Conservation (phyloP, 2,113 vertebrate genomes). For the Aplodontia rufa region DNA sequence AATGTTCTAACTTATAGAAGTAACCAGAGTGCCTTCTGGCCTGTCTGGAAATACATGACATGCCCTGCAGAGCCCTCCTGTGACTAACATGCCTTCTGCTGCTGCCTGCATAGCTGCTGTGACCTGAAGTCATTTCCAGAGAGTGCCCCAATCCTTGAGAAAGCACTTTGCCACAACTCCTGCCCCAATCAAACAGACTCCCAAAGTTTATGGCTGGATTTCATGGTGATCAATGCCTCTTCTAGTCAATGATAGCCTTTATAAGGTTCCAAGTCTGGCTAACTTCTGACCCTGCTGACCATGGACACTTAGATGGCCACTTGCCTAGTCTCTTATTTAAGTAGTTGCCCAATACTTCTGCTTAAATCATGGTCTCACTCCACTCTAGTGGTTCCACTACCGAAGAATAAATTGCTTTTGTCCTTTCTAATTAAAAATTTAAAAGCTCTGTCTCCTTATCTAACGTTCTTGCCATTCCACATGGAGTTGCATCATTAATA, state of each 20-base stretch:
- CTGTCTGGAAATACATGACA: neutral
- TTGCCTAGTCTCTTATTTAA: neutral
- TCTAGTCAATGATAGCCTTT: neutral
- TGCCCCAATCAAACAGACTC: neutral
- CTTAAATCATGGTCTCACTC: slow-evolving; percentile 42
- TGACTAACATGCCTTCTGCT: neutral
- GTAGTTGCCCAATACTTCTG: neutral
- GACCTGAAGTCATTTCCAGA: neutral
- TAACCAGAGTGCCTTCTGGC: neutral
- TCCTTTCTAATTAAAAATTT: slow-evolving; percentile 49
- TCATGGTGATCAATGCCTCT: neutral
- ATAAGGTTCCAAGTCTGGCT: neutral
- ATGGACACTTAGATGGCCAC: neutral
- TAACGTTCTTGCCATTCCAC: slow-evolving; percentile 49
- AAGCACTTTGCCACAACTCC: neutral
- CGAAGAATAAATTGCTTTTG: slow-evolving; percentile 54
- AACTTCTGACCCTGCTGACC: neutral
- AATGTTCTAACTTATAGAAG: neutral
- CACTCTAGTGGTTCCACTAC: neutral
- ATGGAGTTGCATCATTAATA: slow-evolving; percentile 44
- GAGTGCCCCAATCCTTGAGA: neutral
- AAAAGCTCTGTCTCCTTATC: slow-evolving; percentile 50
- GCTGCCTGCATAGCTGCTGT: neutral
- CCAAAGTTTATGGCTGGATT: neutral
- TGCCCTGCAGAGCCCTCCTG: neutral